Percentiles rank a stretch among this genome's conserved stretches.
Conservation (phyloP, 1,140 invertebrate species). For the Meloidogyne exigua region DNA sequence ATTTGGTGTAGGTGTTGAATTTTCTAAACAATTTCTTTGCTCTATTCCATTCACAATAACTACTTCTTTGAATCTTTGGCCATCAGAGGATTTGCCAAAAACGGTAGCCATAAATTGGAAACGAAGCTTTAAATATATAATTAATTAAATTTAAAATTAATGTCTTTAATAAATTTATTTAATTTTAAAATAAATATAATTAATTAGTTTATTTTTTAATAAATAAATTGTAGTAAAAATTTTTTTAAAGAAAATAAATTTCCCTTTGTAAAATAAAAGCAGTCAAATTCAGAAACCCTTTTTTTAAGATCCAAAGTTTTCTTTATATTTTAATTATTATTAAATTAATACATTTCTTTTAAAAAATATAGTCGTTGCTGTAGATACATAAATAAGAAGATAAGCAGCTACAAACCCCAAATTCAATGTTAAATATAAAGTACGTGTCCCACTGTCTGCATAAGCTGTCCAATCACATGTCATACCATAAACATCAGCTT, state of each 20-base stretch:
- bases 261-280: too few species aligned
- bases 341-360: slow-evolving; percentile 10
- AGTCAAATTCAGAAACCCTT: too few species aligned
- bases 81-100: neutral
- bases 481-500: slow-evolving; percentile 16
- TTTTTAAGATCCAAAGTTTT: too few species aligned
- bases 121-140: neutral
- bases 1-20: neutral
- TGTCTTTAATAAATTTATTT: too few species aligned
- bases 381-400: slow-evolving; percentile 9
- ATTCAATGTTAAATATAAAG: slow-evolving; percentile 6
- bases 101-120: slow-evolving; percentile 12
- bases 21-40: neutral
- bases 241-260: too few species aligned
- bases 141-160: neutral
- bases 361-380: slow-evolving; percentile 11
- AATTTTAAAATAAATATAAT: too few species aligned
- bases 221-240: too few species aligned
- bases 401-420: slow-evolving; percentile 6
- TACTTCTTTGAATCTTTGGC: neutral
- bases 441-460: slow-evolving; percentile 15
- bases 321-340: neutral
- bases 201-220: too few species aligned
- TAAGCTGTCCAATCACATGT: slow-evolving; percentile 24
- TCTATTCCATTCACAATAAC: slow-evolving; percentile 1